Conservation (phyloP, 2,888 invertebrate species). For the Ecliptopera silaceata region DNA sequence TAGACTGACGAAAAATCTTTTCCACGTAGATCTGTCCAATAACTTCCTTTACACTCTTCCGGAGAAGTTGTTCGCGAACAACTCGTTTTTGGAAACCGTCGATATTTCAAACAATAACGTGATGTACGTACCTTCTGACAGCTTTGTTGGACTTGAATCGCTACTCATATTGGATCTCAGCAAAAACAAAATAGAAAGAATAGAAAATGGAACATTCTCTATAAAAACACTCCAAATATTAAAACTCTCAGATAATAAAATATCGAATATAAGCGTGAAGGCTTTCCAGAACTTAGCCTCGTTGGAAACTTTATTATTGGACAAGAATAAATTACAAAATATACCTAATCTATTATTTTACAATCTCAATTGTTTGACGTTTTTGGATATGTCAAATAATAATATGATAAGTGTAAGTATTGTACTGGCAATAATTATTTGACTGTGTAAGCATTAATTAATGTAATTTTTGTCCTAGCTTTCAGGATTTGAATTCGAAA, state of each 20-base stretch:
- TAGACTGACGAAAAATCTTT: slow-evolving; percentile 82
- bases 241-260: slow-evolving; percentile 87
- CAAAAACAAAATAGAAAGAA: slow-evolving; percentile 84
- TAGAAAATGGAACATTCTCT: slow-evolving; percentile 84
- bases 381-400: slow-evolving; percentile 82
- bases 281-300: slow-evolving; percentile 79
- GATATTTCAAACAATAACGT: slow-evolving; percentile 87
- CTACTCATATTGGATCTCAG: slow-evolving; percentile 88
- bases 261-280: slow-evolving; percentile 82
- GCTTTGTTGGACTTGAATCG: slow-evolving; percentile 82
- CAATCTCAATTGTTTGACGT: slow-evolving; percentile 74
- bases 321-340: slow-evolving; percentile 79
- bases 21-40: slow-evolving; percentile 86
- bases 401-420: slow-evolving; percentile 74
- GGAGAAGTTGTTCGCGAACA: slow-evolving; percentile 82
- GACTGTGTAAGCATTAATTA: too few relatives aligned
- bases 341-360: slow-evolving; percentile 75
- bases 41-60: slow-evolving; percentile 85
- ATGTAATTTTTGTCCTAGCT: slow-evolving; percentile 67
- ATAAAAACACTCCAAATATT: slow-evolving; percentile 83
- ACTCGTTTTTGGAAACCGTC: slow-evolving; percentile 83
- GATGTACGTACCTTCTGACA: slow-evolving; percentile 79
- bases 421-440: background rate
- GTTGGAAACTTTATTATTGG: slow-evolving; percentile 79
- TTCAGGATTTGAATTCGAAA: slow-evolving; percentile 79